Percentiles rank a stretch among this genome's conserved stretches.
These are phyloP conservation scores for Tokudaia muenninki DNA, from an alignment of 2,797 vertebrate genomes.

Conservation along the genomic window DNA sequence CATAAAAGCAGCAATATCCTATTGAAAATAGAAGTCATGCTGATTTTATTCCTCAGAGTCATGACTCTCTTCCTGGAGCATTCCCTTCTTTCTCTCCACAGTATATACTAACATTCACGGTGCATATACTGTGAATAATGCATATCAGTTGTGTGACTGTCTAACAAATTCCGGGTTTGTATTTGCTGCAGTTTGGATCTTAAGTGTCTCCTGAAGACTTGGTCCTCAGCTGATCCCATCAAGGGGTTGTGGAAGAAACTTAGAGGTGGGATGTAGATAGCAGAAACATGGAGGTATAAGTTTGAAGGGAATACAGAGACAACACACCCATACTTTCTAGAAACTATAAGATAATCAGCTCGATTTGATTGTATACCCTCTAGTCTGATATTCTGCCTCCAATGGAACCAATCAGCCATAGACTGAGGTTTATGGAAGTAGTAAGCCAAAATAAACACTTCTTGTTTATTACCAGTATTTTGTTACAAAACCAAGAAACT, in stretches of 20 bases:
- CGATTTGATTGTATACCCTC: too few relatives aligned
- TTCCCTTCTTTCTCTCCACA: not conserved
- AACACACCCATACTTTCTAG: not conserved
- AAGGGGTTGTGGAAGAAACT: not conserved
- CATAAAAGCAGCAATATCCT: not conserved
- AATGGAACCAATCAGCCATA: not conserved
- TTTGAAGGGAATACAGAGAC: not conserved
- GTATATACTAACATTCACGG: not conserved
- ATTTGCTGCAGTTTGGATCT: not conserved
- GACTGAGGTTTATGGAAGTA: not conserved
- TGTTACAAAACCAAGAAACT: not conserved
- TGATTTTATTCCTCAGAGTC: not conserved
- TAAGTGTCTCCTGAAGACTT: not conserved
- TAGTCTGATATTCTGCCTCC: not conserved
- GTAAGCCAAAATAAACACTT: not conserved
- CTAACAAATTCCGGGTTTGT: not conserved
- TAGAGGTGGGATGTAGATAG: not conserved
- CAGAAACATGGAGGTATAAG: not conserved
- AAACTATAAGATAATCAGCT: not conserved
- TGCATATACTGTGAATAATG: not conserved
- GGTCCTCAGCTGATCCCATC: not conserved
- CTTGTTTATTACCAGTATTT: not conserved
- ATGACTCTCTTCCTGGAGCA: not conserved
- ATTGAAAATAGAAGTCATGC: not conserved
- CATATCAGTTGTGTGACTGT: not conserved